Evolutionary conservation across 1,140 invertebrate genomes (phyloP).

Genomic region (Aphidius ervi): DNA sequence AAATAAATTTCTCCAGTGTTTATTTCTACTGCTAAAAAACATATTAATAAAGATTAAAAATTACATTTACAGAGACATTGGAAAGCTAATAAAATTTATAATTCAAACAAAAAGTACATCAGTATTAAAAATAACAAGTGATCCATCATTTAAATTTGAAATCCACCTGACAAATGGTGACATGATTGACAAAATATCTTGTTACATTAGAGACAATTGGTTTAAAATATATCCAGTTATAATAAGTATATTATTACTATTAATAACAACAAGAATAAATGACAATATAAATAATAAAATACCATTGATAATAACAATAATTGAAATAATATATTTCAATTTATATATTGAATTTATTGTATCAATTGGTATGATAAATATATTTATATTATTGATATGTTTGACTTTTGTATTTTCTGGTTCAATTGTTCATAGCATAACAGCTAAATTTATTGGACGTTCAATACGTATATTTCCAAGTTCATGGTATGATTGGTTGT

Average conservation of each 20-base stretch:
- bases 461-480: slow-evolving; percentile 50
- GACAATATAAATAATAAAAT: slow-evolving; percentile 23
- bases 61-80: too few species aligned
- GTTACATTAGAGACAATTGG: slow-evolving; percentile 45
- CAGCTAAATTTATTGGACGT: slow-evolving; percentile 54
- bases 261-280: slow-evolving; percentile 39
- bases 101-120: too few species aligned
- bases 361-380: slow-evolving; percentile 51
- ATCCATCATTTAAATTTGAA: slow-evolving; percentile 39
- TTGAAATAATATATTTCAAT: slow-evolving; percentile 28
- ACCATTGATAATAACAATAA: slow-evolving; percentile 31
- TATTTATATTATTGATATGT: slow-evolving; percentile 49
- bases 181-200: slow-evolving; percentile 39
- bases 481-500: slow-evolving; percentile 55
- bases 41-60: too few species aligned
- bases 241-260: slow-evolving; percentile 41
- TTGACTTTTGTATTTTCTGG: slow-evolving; percentile 56
- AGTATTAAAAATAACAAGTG: too few species aligned
- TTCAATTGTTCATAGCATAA: slow-evolving; percentile 56
- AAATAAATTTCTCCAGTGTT: too few species aligned
- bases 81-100: too few species aligned
- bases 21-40: too few species aligned
- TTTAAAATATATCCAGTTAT: slow-evolving; percentile 39
- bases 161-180: slow-evolving; percentile 41
- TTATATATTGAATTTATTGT: slow-evolving; percentile 41